phyloP scores from a whole-genome alignment of 2,797 vertebrate genomes.

The Ambastaia sidthimunki region DNA sequence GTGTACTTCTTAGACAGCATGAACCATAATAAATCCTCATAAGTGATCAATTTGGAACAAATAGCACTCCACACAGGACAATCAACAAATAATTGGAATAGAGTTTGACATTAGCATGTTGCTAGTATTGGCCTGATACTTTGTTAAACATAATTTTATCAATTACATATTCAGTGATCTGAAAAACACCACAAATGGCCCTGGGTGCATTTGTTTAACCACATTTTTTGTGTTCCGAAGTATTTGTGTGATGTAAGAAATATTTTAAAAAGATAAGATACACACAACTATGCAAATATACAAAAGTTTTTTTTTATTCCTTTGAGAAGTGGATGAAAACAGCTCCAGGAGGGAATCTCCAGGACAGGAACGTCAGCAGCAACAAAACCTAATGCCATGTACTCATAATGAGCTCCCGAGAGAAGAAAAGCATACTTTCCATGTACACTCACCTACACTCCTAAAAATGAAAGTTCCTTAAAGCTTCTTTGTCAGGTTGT shows the following conservation, averaged over 20 bases:
- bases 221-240: background rate
- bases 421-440: conserved; percentile 32
- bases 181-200: background rate
- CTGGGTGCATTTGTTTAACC: background rate
- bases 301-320: background rate
- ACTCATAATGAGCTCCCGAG: conserved; percentile 33
- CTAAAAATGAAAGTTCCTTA: background rate
- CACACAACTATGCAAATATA: background rate
- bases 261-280: background rate
- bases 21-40: background rate
- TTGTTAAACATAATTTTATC: background rate
- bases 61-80: background rate
- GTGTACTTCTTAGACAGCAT: background rate
- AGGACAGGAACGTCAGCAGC: background rate
- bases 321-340: background rate
- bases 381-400: conserved; percentile 28
- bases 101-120: background rate
- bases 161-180: background rate
- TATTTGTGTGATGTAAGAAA: background rate
- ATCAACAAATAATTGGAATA: background rate
- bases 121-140: background rate
- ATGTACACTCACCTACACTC: conserved; percentile 22
- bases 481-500: too few species aligned
- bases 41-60: background rate
- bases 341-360: conserved; percentile 34